Conservation (phyloP, 1,140 invertebrate genomes). For the Penaeus chinensis region DNA sequence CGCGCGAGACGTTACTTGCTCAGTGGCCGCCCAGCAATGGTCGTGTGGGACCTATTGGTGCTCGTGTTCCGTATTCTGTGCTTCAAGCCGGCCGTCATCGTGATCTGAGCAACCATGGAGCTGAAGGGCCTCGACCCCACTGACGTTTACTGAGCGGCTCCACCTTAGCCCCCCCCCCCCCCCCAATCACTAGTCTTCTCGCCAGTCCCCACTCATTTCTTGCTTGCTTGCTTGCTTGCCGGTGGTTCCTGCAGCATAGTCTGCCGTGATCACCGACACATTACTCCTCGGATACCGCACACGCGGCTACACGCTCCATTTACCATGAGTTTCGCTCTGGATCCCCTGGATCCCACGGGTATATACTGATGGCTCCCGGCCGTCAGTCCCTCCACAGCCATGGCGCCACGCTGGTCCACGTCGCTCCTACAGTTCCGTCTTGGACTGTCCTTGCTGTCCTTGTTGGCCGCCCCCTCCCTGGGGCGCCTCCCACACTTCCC, state of each 20-base stretch:
- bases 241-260: not conserved
- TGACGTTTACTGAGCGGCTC: slow-evolving; percentile 46
- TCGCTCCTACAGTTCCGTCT: slow-evolving; percentile 30
- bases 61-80: slow-evolving; percentile 51
- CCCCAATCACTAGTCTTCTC: slow-evolving; percentile 18
- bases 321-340: slow-evolving; percentile 57
- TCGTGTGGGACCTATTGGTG: slow-evolving; percentile 52
- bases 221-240: too few species aligned
- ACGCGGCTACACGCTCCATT: slow-evolving; percentile 51
- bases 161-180: slow-evolving; percentile 8
- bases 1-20: slow-evolving; percentile 28
- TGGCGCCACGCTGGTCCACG: slow-evolving; percentile 21
- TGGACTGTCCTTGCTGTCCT: slow-evolving; percentile 29
- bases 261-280: slow-evolving; percentile 14
- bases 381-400: slow-evolving; percentile 34
- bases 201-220: not conserved
- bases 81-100: slow-evolving; percentile 54
- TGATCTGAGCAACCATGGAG: slow-evolving; percentile 54
- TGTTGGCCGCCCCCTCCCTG: slow-evolving; percentile 27
- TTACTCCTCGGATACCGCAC: slow-evolving; percentile 6
- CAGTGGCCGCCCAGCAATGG: slow-evolving; percentile 59
- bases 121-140: slow-evolving; percentile 52
- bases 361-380: slow-evolving; percentile 49
- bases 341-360: slow-evolving; percentile 56
- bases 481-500: slow-evolving; percentile 39